phyloP scores from a whole-genome alignment of 1,140 invertebrate genomes.

The Venturia canescens region DNA sequence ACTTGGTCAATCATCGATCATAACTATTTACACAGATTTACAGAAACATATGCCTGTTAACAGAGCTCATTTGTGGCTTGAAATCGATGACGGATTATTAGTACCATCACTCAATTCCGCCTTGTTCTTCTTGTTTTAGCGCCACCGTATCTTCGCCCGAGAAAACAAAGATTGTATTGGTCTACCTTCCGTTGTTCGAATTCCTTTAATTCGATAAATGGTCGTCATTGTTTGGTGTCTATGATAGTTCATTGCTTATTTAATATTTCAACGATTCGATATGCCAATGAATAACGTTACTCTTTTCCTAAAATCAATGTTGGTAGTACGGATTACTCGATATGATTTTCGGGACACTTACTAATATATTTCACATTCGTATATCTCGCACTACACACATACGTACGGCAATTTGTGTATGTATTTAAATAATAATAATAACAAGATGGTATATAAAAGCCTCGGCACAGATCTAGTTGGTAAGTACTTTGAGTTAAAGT shows the following conservation, averaged over 20 bases:
- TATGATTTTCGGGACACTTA: background rate
- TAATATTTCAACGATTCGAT: constrained; percentile 9
- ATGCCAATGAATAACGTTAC: constrained; percentile 13
- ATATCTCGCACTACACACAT: background rate
- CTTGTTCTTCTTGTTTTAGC: no score
- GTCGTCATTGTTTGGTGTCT: background rate
- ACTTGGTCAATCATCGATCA: background rate
- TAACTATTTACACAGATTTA: background rate
- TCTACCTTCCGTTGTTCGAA: no score
- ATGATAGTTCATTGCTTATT: background rate
- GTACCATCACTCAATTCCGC: no score
- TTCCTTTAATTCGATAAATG: background rate
- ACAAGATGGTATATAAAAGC: constrained; percentile 51
- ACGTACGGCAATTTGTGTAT: background rate
- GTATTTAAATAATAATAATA: constrained; percentile 48
- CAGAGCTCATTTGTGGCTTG: background rate
- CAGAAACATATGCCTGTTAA: no score
- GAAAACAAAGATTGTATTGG: no score
- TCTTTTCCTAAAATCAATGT: constrained; percentile 9
- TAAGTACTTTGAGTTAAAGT: constrained; percentile 67
- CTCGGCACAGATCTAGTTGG: constrained; percentile 66
- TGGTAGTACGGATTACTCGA: constrained; percentile 14
- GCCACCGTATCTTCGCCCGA: no score
- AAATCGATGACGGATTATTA: no score
- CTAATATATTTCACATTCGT: constrained; percentile 5